Conservation (phyloP, 1,140 invertebrate genomes). For the Drosophila santomea region DNA sequence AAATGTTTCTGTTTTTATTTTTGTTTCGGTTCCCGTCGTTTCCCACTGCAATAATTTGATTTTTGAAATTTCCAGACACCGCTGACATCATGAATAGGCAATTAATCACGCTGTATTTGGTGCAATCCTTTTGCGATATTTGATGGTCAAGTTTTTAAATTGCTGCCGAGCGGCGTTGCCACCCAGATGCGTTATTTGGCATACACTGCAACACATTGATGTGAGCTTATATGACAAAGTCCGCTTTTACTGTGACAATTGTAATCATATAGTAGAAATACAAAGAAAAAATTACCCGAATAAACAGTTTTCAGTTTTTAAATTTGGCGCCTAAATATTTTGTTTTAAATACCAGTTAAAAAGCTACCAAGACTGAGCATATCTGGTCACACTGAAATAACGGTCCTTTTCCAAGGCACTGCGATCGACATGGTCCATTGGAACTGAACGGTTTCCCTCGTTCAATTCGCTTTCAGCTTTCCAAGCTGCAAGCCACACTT, state of each 20-base stretch:
- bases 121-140: constrained; percentile 36
- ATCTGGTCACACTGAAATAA: constrained; percentile 10
- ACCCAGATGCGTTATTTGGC: not conserved
- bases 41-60: constrained; percentile 17
- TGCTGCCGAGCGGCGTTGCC: not conserved
- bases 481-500: constrained; percentile 6
- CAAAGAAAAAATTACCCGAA: too few species aligned
- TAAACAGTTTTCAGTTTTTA: too few species aligned
- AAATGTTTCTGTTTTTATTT: constrained; percentile 14
- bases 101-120: constrained; percentile 46
- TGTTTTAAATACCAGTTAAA: not conserved
- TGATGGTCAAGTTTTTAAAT: constrained; percentile 10
- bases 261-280: too few species aligned
- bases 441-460: constrained; percentile 10
- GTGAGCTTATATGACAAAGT: too few species aligned
- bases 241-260: too few species aligned
- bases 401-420: constrained; percentile 6
- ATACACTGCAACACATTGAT: not conserved
- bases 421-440: not conserved
- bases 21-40: not conserved
- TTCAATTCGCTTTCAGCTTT: constrained; percentile 44
- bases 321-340: too few species aligned
- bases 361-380: not conserved
- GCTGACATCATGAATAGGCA: constrained; percentile 23
- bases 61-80: constrained; percentile 6